Conservation (phyloP, 2,888 invertebrate genomes). For the Chloroclystis v-ata region DNA sequence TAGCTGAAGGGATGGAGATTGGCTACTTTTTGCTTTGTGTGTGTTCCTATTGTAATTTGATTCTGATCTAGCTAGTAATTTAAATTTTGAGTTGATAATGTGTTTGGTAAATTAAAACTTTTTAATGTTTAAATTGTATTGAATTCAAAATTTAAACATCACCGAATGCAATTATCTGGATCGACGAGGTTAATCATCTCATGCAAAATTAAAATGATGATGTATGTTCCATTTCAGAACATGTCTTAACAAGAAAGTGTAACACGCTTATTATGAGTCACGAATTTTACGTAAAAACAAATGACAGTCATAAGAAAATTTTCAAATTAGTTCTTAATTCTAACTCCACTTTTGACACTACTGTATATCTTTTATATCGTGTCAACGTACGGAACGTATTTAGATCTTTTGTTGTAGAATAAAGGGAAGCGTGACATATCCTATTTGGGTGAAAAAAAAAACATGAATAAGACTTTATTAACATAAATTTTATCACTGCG, state of each 20-base stretch:
- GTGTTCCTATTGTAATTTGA: too few relatives aligned
- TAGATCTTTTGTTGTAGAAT: constrained; percentile 67
- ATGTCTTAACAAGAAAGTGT: background rate
- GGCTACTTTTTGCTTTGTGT: too few relatives aligned
- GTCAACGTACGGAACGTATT: constrained; percentile 42
- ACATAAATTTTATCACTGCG: constrained; percentile 47
- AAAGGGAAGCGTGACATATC: constrained; percentile 70
- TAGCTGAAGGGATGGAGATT: too few relatives aligned
- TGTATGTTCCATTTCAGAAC: background rate
- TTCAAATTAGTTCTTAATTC: background rate
- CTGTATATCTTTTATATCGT: constrained; percentile 7
- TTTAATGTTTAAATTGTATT: too few relatives aligned
- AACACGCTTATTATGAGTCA: background rate
- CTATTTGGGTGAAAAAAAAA: constrained; percentile 44
- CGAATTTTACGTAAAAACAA: too few relatives aligned
- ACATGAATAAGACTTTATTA: constrained; percentile 59
- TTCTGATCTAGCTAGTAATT: too few relatives aligned
- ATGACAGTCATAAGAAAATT: background rate
- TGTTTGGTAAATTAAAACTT: too few relatives aligned
- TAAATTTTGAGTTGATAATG: too few relatives aligned
- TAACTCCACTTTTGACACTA: too few relatives aligned
- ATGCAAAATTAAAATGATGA: background rate
- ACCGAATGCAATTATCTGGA: too few relatives aligned
- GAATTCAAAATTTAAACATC: too few relatives aligned
- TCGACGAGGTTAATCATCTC: too few relatives aligned